phyloP scores from a whole-genome alignment of 2,888 invertebrate genomes.

The Melanchra persicariae region DNA sequence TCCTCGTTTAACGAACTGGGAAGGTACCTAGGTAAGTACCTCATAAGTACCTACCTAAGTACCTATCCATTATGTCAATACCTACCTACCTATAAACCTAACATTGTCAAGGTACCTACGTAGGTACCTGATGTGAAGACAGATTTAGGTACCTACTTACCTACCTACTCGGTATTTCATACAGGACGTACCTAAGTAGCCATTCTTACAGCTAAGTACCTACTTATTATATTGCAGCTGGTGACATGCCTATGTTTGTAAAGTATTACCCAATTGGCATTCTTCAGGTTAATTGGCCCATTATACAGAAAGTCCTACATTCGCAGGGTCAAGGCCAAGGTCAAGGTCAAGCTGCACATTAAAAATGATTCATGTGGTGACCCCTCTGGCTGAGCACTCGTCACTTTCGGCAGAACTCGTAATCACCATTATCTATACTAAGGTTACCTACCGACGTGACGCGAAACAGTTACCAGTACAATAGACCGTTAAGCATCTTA shows the following conservation, averaged over 20 bases:
- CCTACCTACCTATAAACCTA: too few species aligned
- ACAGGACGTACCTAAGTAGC: not conserved
- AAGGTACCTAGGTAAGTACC: not conserved
- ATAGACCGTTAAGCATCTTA: conserved; percentile 59
- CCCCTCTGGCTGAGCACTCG: not conserved
- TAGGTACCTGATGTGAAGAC: too few species aligned
- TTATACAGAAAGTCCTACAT: conserved; percentile 48
- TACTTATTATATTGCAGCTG: conserved; percentile 14
- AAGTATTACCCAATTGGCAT: conserved; percentile 48
- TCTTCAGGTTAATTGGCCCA: conserved; percentile 47
- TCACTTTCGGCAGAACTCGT: conserved; percentile 41
- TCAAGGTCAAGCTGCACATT: conserved; percentile 68
- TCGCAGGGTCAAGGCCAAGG: conserved; percentile 73
- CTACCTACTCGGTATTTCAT: not conserved
- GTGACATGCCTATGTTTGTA: conserved; percentile 32
- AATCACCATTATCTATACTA: conserved; percentile 34
- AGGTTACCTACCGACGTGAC: conserved; percentile 56
- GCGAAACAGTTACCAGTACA: conserved; percentile 50
- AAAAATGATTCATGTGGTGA: conserved; percentile 39
- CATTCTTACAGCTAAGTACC: too few species aligned
- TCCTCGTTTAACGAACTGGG: not conserved
- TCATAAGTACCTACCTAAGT: too few species aligned
- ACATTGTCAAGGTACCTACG: not conserved
- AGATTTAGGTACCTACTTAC: not conserved
- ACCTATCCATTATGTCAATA: not conserved